These are phyloP conservation scores for Formica selysi DNA, from an alignment of 1,140 invertebrate species.

Conservation along the genomic window DNA sequence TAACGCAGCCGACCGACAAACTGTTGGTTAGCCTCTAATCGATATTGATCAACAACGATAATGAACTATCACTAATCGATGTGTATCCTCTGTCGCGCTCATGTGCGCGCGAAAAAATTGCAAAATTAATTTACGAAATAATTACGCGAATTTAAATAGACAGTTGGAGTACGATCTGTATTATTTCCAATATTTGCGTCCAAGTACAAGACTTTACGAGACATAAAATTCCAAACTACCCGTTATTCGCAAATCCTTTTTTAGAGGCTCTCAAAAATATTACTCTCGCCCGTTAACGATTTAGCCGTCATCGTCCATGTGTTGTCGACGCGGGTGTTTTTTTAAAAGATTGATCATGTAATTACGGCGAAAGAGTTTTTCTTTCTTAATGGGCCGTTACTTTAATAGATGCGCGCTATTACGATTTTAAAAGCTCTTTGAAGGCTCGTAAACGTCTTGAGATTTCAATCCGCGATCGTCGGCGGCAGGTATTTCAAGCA, in stretches of 20 bases:
- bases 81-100: neutral
- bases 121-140: conserved; percentile 13
- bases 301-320: neutral
- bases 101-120: neutral
- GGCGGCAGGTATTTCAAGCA: neutral
- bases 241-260: neutral
- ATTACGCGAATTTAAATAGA: neutral
- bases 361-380: conserved; percentile 37
- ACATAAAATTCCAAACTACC: neutral
- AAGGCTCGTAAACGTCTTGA: conserved; percentile 36
- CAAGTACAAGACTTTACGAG: neutral
- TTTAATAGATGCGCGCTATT: conserved; percentile 56
- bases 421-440: conserved; percentile 41
- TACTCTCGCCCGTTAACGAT: conserved; percentile 16
- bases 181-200: neutral
- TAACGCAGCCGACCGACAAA: conserved; percentile 33
- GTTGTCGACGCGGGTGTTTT: neutral
- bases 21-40: conserved; percentile 22
- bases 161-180: neutral
- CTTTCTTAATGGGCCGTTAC: conserved; percentile 48
- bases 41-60: conserved; percentile 40
- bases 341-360: conserved; percentile 28
- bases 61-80: neutral
- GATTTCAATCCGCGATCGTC: conserved; percentile 22
- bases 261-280: conserved; percentile 30